Evolutionary conservation across 2,113 vertebrate species (phyloP).

Genomic region (Astur gentilis): DNA sequence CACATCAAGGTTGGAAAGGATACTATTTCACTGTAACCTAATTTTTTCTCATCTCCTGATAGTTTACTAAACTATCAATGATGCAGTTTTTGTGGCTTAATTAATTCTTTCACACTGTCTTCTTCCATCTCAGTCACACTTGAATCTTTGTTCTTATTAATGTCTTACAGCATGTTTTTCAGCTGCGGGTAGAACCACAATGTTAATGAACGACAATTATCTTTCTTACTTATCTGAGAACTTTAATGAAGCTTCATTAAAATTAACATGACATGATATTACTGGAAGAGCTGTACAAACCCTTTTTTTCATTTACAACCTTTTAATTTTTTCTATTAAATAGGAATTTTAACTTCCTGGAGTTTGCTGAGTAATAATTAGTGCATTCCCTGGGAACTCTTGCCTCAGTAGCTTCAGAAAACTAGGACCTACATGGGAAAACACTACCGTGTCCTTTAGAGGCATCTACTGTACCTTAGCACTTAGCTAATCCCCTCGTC

Average conservation of each 20-base stretch:
- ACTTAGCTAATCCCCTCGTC: constrained; percentile 55
- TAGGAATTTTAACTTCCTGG: background rate
- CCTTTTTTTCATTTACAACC: background rate
- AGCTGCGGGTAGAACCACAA: constrained; percentile 22
- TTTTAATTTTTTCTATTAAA: background rate
- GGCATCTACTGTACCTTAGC: constrained; percentile 29
- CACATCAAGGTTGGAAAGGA: constrained; percentile 37
- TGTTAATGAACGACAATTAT: constrained; percentile 49
- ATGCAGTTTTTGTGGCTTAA: background rate
- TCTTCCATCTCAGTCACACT: background rate
- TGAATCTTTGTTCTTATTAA: constrained; percentile 42
- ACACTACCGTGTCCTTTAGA: constrained; percentile 21
- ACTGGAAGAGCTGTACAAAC: background rate
- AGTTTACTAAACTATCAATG: background rate
- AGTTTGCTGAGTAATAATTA: constrained; percentile 5
- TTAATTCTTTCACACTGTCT: constrained; percentile 28
- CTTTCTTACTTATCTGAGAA: constrained; percentile 40
- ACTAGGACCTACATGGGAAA: background rate
- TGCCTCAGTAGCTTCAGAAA: constrained; percentile 24
- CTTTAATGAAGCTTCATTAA: constrained; percentile 50
- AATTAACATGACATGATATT: constrained; percentile 31
- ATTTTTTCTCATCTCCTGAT: background rate
- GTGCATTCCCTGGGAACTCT: background rate
- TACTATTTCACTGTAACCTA: background rate
- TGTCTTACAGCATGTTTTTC: constrained; percentile 52